Percentiles rank a stretch among this genome's conserved stretches.
phyloP scores from a whole-genome alignment of 2,113 vertebrate genomes.

The Heteronetta atricapilla region DNA sequence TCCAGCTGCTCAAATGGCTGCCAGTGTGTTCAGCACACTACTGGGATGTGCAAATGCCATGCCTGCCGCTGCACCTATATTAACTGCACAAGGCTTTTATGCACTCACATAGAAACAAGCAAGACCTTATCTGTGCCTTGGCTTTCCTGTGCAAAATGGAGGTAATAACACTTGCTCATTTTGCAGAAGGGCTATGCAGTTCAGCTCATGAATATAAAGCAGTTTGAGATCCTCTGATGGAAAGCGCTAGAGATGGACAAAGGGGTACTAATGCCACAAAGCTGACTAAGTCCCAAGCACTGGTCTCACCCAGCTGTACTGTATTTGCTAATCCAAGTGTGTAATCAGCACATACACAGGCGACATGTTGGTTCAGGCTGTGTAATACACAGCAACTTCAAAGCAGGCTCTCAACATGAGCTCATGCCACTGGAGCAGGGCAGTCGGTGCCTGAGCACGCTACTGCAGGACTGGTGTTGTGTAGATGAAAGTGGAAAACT shows the following conservation, averaged over 20 bases:
- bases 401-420: fast-evolving
- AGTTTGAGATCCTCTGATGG: background rate
- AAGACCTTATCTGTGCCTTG: background rate
- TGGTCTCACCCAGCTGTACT: background rate
- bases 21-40: fast-evolving
- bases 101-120: background rate
- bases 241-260: background rate
- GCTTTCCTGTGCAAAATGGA: background rate
- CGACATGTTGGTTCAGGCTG: background rate
- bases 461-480: background rate
- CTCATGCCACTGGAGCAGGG: background rate
- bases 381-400: background rate
- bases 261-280: background rate
- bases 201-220: background rate
- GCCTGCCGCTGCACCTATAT: background rate
- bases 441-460: background rate
- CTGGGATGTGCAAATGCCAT: background rate
- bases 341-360: background rate
- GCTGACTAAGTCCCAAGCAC: background rate
- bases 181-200: background rate
- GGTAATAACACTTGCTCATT: background rate
- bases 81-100: background rate
- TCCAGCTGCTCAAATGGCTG: background rate
- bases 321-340: background rate
- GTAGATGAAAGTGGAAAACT: fast-evolving